These are phyloP conservation scores for Drosophila koepferae DNA, from an alignment of 2,888 invertebrate genomes.

Conservation along the genomic window DNA sequence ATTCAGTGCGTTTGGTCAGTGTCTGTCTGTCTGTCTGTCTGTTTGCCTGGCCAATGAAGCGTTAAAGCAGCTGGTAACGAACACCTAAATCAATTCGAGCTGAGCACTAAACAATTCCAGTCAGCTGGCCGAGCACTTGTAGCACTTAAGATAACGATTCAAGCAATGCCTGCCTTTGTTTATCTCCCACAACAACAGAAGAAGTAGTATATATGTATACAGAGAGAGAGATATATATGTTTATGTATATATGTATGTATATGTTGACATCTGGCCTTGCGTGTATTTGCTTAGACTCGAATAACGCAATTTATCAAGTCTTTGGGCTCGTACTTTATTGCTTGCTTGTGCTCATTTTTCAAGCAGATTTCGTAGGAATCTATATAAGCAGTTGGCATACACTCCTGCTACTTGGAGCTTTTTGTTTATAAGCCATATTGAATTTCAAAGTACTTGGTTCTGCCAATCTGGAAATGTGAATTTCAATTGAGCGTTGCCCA, in stretches of 20 bases:
- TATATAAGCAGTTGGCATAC: constrained; percentile 5
- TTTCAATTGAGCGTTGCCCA: constrained; percentile 52
- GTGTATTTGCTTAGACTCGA: constrained; percentile 50
- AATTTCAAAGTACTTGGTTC: constrained; percentile 51
- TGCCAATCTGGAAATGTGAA: constrained; percentile 58
- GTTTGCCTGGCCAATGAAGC: constrained; percentile 37
- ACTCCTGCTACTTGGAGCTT: not conserved
- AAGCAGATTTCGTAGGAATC: constrained; percentile 25
- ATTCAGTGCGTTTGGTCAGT: constrained; percentile 49
- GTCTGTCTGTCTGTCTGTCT: not conserved
- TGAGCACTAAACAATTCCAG: constrained; percentile 47
- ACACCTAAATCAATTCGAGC: constrained; percentile 44
- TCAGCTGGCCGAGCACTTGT: constrained; percentile 63
- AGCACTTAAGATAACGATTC: constrained; percentile 54
- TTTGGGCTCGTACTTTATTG: constrained; percentile 48
- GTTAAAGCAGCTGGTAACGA: constrained; percentile 31
- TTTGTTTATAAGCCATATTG: constrained; percentile 49
- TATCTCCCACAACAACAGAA: constrained; percentile 13
- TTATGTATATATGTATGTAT: constrained; percentile 10
- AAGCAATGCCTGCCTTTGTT: constrained; percentile 31
- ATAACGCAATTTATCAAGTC: constrained; percentile 69
- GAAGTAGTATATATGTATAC: constrained; percentile 7
- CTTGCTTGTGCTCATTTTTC: constrained; percentile 61
- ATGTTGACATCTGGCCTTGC: constrained; percentile 3
- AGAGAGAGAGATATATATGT: not conserved